Evolutionary conservation across 2,113 vertebrate genomes (phyloP).

Genomic region (Triplophysa dalaica): DNA sequence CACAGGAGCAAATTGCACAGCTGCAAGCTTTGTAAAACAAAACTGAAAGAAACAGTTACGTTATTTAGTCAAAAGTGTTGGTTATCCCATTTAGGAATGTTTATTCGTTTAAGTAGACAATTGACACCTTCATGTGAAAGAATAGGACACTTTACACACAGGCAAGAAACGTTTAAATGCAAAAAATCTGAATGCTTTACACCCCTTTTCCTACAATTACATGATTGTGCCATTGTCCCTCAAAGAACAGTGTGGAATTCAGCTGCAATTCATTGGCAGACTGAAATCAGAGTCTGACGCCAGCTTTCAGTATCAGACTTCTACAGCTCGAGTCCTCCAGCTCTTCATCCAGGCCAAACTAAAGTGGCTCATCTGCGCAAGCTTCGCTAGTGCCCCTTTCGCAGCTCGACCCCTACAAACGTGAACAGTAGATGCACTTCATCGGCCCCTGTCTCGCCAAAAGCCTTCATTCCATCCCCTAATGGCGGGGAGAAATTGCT

Average conservation of each 20-base stretch:
- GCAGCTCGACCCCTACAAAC: neutral
- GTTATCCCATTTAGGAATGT: constrained; percentile 27
- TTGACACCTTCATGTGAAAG: constrained; percentile 1
- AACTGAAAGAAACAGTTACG: neutral
- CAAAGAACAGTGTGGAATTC: neutral
- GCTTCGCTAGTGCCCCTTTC: neutral
- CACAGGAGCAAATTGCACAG: constrained; percentile 33
- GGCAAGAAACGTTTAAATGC: neutral
- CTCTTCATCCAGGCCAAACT: neutral
- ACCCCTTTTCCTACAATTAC: neutral
- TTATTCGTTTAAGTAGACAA: constrained; percentile 18
- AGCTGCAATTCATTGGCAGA: neutral
- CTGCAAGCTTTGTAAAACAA: constrained; percentile 3
- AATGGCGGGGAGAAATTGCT: constrained; percentile 69
- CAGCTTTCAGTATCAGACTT: neutral
- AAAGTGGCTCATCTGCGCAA: neutral
- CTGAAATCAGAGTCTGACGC: neutral
- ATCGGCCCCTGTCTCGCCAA: constrained; percentile 50
- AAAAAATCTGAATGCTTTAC: neutral
- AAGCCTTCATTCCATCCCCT: constrained; percentile 61
- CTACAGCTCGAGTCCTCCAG: neutral
- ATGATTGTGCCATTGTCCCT: neutral
- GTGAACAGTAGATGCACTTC: constrained; percentile 50
- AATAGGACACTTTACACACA: neutral
- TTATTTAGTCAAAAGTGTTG: constrained; percentile 11